These are phyloP conservation scores for Lepus townsendii DNA, from an alignment of 2,797 vertebrate genomes.

Conservation along the genomic window DNA sequence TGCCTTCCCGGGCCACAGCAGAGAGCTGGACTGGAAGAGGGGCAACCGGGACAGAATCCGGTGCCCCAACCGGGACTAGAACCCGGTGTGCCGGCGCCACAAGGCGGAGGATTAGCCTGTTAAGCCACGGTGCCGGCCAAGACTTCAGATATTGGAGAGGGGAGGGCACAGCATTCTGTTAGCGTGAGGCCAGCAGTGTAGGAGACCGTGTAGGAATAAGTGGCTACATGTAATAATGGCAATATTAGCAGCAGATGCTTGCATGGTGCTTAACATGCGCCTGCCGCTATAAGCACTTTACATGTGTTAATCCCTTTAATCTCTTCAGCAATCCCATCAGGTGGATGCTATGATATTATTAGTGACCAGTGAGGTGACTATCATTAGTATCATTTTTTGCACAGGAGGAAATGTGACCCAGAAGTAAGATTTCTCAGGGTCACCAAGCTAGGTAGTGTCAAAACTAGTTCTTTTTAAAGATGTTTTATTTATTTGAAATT, in stretches of 20 bases:
- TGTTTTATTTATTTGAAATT: no score
- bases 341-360: background rate
- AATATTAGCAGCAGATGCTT: no score
- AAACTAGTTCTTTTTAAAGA: background rate
- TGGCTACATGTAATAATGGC: background rate
- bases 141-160: background rate
- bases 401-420: background rate
- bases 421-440: background rate
- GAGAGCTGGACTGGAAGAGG: no score
- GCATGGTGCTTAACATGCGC: rapidly evolving
- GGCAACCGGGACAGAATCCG: no score
- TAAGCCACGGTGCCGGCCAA: no score
- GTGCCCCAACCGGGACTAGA: no score
- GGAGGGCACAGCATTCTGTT: background rate
- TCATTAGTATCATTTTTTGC: background rate
- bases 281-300: background rate
- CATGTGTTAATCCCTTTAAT: background rate
- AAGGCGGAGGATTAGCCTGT: no score
- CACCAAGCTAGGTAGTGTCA: background rate
- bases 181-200: background rate
- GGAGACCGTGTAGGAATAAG: background rate
- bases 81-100: background rate
- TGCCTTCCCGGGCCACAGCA: no score
- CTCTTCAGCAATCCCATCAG: background rate
- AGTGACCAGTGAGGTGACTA: background rate